Percentiles rank a stretch among this genome's conserved stretches.
phyloP scores from a whole-genome alignment of 2,888 invertebrate genomes.

The Lasioglossum villosulum region DNA sequence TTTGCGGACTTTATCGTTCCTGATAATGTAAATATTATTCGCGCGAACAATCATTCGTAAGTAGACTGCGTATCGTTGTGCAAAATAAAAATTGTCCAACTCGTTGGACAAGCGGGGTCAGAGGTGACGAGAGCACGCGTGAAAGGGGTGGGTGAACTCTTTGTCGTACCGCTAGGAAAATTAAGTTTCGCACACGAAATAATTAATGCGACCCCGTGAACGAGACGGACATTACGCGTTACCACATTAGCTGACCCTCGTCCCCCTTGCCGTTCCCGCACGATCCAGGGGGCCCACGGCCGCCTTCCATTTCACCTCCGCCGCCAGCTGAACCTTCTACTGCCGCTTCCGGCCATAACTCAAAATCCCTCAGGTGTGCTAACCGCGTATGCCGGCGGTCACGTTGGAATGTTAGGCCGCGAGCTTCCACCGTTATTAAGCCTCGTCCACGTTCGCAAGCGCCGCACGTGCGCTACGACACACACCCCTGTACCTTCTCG shows the following conservation, averaged over 20 bases:
- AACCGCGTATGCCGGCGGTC: conserved; percentile 77
- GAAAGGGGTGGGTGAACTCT: conserved; percentile 19
- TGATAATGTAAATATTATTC: not conserved
- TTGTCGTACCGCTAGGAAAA: conserved; percentile 63
- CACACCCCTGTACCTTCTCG: not conserved
- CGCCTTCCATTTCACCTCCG: conserved; percentile 34
- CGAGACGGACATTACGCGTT: conserved; percentile 77
- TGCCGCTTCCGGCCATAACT: conserved; percentile 77
- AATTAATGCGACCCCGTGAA: conserved; percentile 78
- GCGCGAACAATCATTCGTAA: not conserved
- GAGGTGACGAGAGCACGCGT: not conserved
- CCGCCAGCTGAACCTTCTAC: conserved; percentile 43
- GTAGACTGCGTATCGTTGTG: not conserved
- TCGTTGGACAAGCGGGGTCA: too few species aligned
- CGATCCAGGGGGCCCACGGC: not conserved
- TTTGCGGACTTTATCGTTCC: too few species aligned
- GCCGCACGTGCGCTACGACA: conserved; percentile 53
- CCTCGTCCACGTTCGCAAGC: conserved; percentile 60
- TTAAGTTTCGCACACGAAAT: conserved; percentile 77
- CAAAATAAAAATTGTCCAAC: not conserved
- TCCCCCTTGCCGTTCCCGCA: not conserved
- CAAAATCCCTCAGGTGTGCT: conserved; percentile 82
- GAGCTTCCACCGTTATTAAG: conserved; percentile 71
- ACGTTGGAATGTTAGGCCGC: conserved; percentile 75
- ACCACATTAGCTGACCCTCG: conserved; percentile 76